These are phyloP conservation scores for Trypoxylus dichotomus DNA, from an alignment of 1,140 invertebrate genomes.

Conservation along the genomic window DNA sequence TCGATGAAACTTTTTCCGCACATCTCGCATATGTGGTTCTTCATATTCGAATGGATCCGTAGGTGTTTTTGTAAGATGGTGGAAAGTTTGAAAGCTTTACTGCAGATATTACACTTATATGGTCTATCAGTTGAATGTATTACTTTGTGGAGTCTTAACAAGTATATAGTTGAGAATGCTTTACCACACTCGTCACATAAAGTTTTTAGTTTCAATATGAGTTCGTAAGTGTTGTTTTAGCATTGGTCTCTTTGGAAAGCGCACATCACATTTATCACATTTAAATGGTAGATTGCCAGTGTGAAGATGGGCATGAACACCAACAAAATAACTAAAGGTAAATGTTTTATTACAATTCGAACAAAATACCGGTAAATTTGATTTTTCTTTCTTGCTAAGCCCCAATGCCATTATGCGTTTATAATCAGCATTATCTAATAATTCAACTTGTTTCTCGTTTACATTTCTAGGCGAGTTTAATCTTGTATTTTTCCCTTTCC, in stretches of 20 bases:
- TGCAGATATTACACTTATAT: background rate
- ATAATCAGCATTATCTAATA: background rate
- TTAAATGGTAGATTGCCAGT: slow-evolving; percentile 44
- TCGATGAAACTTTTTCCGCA: slow-evolving; percentile 41
- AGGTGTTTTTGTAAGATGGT: background rate
- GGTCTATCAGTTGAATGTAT: background rate
- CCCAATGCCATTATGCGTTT: background rate
- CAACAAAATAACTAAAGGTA: slow-evolving; percentile 18
- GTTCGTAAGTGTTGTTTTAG: background rate
- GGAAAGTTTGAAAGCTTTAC: background rate
- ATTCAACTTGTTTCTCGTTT: background rate
- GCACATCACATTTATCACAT: slow-evolving; percentile 34
- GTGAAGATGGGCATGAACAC: slow-evolving; percentile 49
- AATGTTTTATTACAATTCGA: slow-evolving; percentile 28
- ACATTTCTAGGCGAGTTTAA: background rate
- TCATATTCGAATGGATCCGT: slow-evolving; percentile 31
- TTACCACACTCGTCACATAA: slow-evolving; percentile 43
- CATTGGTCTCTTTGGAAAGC: background rate
- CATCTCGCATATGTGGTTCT: slow-evolving; percentile 38
- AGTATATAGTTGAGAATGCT: slow-evolving; percentile 22
- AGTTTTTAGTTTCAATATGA: slow-evolving; percentile 38
- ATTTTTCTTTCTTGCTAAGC: background rate
- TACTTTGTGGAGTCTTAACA: slow-evolving; percentile 41
- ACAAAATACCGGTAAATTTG: background rate
- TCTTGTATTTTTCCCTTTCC: background rate